Evolutionary conservation across 2,797 vertebrate species (phyloP), one percentile per base, ranked within the genome.

Genomic region (Sebastolobus alascanus): DNA sequence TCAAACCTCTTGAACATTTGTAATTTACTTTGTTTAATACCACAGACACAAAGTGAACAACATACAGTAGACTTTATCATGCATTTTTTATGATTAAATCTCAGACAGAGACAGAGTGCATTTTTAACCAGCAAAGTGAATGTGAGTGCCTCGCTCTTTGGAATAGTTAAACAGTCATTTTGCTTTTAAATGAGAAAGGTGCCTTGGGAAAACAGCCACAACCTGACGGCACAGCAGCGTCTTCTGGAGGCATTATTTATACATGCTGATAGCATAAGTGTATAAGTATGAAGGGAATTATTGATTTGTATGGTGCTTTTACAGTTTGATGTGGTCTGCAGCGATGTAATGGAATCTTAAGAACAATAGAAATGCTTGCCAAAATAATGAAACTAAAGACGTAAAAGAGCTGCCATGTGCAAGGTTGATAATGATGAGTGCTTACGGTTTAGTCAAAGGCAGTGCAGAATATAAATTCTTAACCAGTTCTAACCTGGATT

Each of bases 151-250:
- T 50, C 35, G 68, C 73, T 77, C 58, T 72, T 33, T 79, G 75
- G 80, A 88, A 85, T 76, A 75, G 61, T 70, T 68, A 68, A 85
- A 40, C 46, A 81, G 72, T 54, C 64, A 52, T 77, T 85, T 68
- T 82, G 70, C 75, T 83, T 84, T 59, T 79, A 77, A 83, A 83
- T 64, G 50, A 77, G 75, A 81, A 55, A 9, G 10, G 29, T 11
- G 43, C 31, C 69, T 66, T 61, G 67, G 72, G 60, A 76, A 78
- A 77, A 80, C 50, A 31, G 72, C 73, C 52, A 40, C 60, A 75
- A 75, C 67, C 27, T 20, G 60, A 68, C 35, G 25, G 71, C 31
- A 72, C n/a, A 43, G 52, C 9, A 22, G 66, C 60, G 20, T 60
- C 68, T 68, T 72, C 8, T 54, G 8, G 31, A 75, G 63, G 56